These are phyloP conservation scores for Notodonta ziczac DNA, from an alignment of 2,888 invertebrate genomes.

Conservation along the genomic window DNA sequence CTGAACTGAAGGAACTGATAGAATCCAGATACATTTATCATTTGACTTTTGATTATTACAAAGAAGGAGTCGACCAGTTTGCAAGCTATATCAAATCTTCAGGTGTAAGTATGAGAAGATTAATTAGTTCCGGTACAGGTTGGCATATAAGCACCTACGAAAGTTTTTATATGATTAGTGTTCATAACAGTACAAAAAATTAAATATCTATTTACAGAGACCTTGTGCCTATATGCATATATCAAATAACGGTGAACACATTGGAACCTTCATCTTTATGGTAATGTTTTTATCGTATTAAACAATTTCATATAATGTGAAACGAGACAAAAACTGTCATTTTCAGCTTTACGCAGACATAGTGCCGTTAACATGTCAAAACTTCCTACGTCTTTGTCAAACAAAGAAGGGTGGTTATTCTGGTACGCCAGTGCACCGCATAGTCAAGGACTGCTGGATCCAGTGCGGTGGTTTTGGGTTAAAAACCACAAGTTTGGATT, in stretches of 20 bases:
- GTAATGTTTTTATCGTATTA: constrained; percentile 54
- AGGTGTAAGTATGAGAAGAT: constrained; percentile 58
- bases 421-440: constrained; percentile 86
- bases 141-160: too few species aligned
- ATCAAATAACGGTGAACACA: constrained; percentile 64
- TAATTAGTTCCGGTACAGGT: too few species aligned
- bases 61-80: constrained; percentile 69
- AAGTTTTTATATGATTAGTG: too few species aligned
- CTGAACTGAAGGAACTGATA: constrained; percentile 73
- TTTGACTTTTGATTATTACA: constrained; percentile 72
- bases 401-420: constrained; percentile 75
- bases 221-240: constrained; percentile 83
- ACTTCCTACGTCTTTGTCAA: constrained; percentile 84
- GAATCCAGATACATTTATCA: constrained; percentile 73
- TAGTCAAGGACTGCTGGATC: constrained; percentile 89
- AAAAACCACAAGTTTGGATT: constrained; percentile 70
- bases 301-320: not conserved
- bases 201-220: constrained; percentile 72
- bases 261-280: constrained; percentile 85
- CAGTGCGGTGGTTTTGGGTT: constrained; percentile 86
- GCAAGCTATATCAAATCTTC: constrained; percentile 68
- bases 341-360: constrained; percentile 85
- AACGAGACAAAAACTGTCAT: constrained; percentile 4
- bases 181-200: not conserved
- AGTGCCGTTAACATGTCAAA: constrained; percentile 83